Conservation (phyloP, 2,797 vertebrate species). For the Macrochelys suwanniensis region DNA sequence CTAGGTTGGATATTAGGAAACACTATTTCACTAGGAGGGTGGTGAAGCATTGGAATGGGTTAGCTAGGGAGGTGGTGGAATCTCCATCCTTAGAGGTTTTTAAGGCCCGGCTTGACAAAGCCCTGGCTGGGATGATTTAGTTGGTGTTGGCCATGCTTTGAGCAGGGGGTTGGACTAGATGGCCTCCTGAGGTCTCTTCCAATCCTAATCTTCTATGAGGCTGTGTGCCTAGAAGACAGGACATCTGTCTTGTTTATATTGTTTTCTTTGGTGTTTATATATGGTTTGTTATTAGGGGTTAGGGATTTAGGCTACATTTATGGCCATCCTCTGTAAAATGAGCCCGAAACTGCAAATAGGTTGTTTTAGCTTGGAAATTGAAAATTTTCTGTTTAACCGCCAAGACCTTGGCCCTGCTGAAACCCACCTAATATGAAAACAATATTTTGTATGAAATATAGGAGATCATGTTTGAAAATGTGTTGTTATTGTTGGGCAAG, state of each 20-base stretch:
- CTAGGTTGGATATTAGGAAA: too few relatives aligned
- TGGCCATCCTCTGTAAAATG: not conserved
- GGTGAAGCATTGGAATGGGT: too few relatives aligned
- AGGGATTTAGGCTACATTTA: not conserved
- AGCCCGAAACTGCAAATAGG: fast-evolving
- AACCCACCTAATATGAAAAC: not conserved
- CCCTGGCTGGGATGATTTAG: too few relatives aligned
- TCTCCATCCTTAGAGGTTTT: too few relatives aligned
- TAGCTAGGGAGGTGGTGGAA: too few relatives aligned
- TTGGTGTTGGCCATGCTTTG: too few relatives aligned
- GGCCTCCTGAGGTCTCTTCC: too few relatives aligned
- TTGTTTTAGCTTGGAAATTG: not conserved
- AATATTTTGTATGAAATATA: not conserved
- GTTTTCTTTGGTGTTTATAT: not conserved
- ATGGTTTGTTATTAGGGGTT: not conserved
- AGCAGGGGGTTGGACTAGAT: too few relatives aligned
- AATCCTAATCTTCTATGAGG: too few relatives aligned
- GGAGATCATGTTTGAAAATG: not conserved
- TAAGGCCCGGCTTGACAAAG: too few relatives aligned
- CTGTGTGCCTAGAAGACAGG: not conserved
- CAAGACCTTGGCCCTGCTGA: not conserved
- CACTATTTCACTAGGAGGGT: too few relatives aligned
- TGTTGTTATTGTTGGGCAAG: not conserved
- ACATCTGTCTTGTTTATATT: fast-evolving
- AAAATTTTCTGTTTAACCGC: not conserved